Percentiles rank a stretch among this genome's conserved stretches.
Conservation (phyloP, 2,888 invertebrate genomes). For the Lasiommata megera region DNA sequence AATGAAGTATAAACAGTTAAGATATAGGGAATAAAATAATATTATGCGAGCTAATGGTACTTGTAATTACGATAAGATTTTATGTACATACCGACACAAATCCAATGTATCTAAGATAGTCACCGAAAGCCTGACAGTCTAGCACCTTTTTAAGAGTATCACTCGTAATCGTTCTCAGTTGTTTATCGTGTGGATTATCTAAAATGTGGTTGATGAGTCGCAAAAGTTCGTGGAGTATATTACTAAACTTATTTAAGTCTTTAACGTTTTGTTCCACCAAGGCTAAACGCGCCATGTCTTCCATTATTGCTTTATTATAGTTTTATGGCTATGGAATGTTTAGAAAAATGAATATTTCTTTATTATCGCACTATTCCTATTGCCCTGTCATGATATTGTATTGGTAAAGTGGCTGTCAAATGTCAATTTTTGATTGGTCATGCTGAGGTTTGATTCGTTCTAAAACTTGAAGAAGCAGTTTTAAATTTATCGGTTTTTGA, state of each 20-base stretch:
- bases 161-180: conserved; percentile 52
- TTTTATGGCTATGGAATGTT: conserved; percentile 25
- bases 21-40: no score
- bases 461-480: conserved; percentile 9
- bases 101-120: conserved; percentile 68
- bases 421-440: conserved; percentile 71
- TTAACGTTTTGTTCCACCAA: conserved; percentile 62
- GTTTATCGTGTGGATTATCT: conserved; percentile 62
- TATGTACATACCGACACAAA: conserved; percentile 52
- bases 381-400: conserved; percentile 25
- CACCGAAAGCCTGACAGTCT: conserved; percentile 49
- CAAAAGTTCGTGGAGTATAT: conserved; percentile 58
- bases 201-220: conserved; percentile 56
- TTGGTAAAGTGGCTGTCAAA: conserved; percentile 39
- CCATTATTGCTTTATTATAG: conserved; percentile 50
- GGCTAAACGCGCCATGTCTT: conserved; percentile 71
- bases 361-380: conserved; percentile 35
- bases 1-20: no score
- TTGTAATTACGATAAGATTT: background rate
- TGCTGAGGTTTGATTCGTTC: conserved; percentile 24
- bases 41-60: no score
- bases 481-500: no score
- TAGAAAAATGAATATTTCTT: conserved; percentile 39
- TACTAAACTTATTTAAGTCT: conserved; percentile 52
- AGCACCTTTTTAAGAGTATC: conserved; percentile 47